A percentile compares a stretch with the other conserved stretches of the same genome.
Evolutionary conservation across 2,797 vertebrate genomes (phyloP).

Genomic region (Ara ararauna): DNA sequence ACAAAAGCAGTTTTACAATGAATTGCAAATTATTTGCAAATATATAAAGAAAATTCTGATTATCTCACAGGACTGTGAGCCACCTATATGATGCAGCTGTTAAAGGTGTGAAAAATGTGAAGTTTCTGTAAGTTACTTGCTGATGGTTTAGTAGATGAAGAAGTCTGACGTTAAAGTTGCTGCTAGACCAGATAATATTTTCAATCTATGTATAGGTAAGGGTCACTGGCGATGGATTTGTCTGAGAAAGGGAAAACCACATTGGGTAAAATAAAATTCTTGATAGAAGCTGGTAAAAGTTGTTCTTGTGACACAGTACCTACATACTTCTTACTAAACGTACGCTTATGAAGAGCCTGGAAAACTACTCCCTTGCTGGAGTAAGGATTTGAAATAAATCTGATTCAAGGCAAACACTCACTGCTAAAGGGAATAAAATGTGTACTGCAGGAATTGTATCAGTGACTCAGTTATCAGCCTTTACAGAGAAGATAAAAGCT

Average conservation of each 20-base stretch:
- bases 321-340: not conserved
- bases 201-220: not conserved
- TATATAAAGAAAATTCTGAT: not conserved
- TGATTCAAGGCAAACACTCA: not conserved
- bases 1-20: not conserved
- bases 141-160: not conserved
- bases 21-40: not conserved
- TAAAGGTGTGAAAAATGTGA: not conserved
- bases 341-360: not conserved
- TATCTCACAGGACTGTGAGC: not conserved
- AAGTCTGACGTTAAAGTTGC: not conserved
- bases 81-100: not conserved
- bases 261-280: not conserved
- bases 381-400: not conserved
- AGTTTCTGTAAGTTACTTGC: not conserved
- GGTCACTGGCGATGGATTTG: not conserved
- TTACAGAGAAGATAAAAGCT: not conserved
- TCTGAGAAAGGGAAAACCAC: not conserved
- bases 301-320: not conserved
- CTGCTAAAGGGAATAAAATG: not conserved
- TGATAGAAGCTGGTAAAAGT: not conserved
- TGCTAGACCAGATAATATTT: not conserved
- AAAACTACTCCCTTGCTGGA: not conserved
- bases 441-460: not conserved
- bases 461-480: not conserved